Percentiles rank a stretch among this genome's conserved stretches.
Evolutionary conservation across 2,797 vertebrate genomes (phyloP).

Genomic region (Heterohyrax brucei): DNA sequence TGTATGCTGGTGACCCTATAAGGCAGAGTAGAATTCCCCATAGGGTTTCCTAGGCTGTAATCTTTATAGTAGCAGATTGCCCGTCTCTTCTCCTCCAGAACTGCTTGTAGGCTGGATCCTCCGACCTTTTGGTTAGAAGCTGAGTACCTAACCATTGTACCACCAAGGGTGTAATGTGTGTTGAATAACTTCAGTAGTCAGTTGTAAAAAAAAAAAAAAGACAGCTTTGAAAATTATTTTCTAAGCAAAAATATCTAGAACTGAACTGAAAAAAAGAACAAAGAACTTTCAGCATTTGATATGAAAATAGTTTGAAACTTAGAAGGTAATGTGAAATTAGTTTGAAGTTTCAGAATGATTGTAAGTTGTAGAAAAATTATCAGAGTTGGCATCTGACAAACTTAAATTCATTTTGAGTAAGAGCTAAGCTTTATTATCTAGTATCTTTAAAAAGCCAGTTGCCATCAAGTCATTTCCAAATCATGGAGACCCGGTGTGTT

Average conservation of each 20-base stretch:
- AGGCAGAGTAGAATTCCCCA: too few species aligned
- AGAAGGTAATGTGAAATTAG: not conserved
- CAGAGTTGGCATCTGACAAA: not conserved
- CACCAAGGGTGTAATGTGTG: not conserved
- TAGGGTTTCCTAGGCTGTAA: too few species aligned
- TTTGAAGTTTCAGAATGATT: slow-evolving; percentile 29
- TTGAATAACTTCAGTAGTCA: slow-evolving; percentile 45
- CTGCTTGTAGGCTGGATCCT: too few species aligned
- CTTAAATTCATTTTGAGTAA: slow-evolving; percentile 27
- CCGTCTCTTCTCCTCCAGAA: too few species aligned
- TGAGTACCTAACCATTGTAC: too few species aligned
- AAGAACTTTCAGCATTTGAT: not conserved
- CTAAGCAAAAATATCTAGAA: not conserved
- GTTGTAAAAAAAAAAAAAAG: slow-evolving; percentile 34
- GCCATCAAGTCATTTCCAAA: too few species aligned
- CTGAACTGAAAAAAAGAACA: slow-evolving; percentile 16
- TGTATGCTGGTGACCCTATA: too few species aligned
- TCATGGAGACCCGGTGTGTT: too few species aligned
- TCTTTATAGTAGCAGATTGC: too few species aligned
- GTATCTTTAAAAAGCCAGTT: not conserved
- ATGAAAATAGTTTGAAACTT: slow-evolving; percentile 40
- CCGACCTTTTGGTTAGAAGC: too few species aligned
- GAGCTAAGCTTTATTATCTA: not conserved
- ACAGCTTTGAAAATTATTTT: not conserved
- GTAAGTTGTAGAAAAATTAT: not conserved